Conservation (phyloP, 1,140 invertebrate genomes). For the Drosophila auraria region DNA sequence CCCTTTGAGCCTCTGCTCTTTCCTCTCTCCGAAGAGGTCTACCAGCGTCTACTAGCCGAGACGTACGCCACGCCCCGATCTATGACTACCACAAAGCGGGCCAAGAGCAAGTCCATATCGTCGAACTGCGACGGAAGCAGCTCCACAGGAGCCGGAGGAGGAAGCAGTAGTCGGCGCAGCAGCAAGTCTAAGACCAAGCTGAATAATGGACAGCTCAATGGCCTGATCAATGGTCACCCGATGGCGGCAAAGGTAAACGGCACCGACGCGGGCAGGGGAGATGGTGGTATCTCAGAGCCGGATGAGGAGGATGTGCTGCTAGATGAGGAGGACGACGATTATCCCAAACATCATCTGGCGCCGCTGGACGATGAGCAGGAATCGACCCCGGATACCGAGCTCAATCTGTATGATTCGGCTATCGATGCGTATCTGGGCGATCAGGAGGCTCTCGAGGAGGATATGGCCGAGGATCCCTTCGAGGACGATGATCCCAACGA, state of each 20-base stretch:
- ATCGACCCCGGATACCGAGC: constrained; percentile 8
- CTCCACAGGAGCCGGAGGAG: constrained; percentile 5
- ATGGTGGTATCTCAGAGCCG: constrained; percentile 36
- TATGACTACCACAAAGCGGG: constrained; percentile 38
- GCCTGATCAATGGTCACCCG: constrained; percentile 14
- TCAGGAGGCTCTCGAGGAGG: constrained; percentile 69
- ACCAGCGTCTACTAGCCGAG: constrained; percentile 54
- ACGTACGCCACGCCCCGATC: constrained; percentile 42
- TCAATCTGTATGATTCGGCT: constrained; percentile 46
- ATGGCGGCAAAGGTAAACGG: constrained; percentile 26
- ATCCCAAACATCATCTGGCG: constrained; percentile 75
- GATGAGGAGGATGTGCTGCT: constrained; percentile 59
- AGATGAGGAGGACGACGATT: constrained; percentile 68
- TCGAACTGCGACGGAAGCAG: constrained; percentile 58
- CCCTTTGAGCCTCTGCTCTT: constrained; percentile 59
- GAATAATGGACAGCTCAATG: constrained; percentile 39
- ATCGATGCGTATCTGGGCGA: constrained; percentile 69
- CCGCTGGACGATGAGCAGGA: constrained; percentile 65
- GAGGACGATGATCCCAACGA: constrained; percentile 91
- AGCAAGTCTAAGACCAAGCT: constrained; percentile 61
- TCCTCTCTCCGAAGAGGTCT: constrained; percentile 63
- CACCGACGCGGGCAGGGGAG: neutral
- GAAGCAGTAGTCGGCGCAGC: constrained; percentile 57
- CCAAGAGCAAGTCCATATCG: constrained; percentile 68
- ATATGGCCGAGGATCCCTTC: constrained; percentile 87